A percentile compares a stretch with the other conserved stretches of the same genome.
Conservation (phyloP, 2,797 vertebrate genomes). For the Acropternis orthonyx region DNA sequence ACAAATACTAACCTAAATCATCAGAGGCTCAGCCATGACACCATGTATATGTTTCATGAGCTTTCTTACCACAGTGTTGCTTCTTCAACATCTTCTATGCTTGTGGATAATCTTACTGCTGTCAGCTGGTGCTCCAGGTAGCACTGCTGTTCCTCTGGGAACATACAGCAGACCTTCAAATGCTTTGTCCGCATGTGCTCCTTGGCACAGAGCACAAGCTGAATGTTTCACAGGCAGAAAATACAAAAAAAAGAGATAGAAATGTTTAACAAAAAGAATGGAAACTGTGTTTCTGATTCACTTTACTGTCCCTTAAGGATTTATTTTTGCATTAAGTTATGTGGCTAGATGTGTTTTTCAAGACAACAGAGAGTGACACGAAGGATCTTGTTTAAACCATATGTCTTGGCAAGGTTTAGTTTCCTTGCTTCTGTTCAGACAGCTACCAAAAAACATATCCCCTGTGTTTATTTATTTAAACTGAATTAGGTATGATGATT, state of each 20-base stretch:
- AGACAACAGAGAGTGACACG: background rate
- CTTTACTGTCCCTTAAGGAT: background rate
- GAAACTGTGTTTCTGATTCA: background rate
- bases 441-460: background rate
- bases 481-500: background rate
- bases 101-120: background rate
- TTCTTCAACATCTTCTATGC: background rate
- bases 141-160: background rate
- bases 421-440: background rate
- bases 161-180: background rate
- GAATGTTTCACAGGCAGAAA: background rate
- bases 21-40: background rate
- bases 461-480: background rate
- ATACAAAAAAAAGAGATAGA: background rate
- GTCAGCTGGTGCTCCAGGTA: background rate
- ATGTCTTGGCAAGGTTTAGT: background rate
- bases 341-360: background rate
- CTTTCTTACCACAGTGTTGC: background rate
- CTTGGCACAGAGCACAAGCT: background rate
- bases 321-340: background rate
- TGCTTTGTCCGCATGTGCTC: accelerated
- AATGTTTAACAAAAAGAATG: background rate
- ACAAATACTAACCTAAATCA: background rate
- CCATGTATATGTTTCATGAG: background rate
- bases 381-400: background rate